Base-by-base conservation (phyloP, 2,888 invertebrate species). In the Apamea anceps region DNA sequence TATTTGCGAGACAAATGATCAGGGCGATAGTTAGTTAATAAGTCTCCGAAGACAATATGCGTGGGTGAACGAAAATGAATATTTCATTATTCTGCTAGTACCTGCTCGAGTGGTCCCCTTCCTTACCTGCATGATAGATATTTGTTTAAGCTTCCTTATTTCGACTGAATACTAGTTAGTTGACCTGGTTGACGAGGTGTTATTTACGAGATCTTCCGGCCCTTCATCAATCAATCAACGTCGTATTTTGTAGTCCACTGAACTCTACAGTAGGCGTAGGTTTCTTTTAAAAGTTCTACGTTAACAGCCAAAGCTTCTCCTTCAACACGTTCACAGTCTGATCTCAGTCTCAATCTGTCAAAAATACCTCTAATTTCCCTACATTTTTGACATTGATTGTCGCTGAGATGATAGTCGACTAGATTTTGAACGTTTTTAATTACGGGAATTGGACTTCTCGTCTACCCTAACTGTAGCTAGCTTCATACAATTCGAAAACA, bases 21-120 rank as follows among this genome's bases (percentile, higher is more conserved):
- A 80, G 82, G 86, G 89, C 90, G 85, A 90, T 84, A 88, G 89
- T 91, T 91, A 90, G 89, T 91, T 93, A 93, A 94, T 94, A 93
- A 93, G 91, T 92, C 91, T 87, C 68, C 51, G 80, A 87, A 88
- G 89, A 93, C 94, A 93, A 93, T 93, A 88, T 77, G 92, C 92
- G 96, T 95, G 93, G 95, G 95, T 91, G 93, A 91, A 88, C 89
- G 94, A 95, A 94, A 95, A 94, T 91, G 93, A 94, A 94, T 93
- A 92, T 93, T 92, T 90, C 92, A 93, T 91, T 92, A 92, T 91
- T 90, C 86, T 87, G 88, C 72, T 67, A 45, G 85, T 84, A 87
- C 79, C 70, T 82, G 70, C 65, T 79, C 63, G n/a, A 82, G 54
- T 75, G 65, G 70, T 80, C 80, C 25, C 85, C 87, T 91, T 89